A percentile compares a stretch with the other conserved stretches of the same genome.
Conservation (phyloP, 2,797 vertebrate species). For the Champsocephalus gunnari region DNA sequence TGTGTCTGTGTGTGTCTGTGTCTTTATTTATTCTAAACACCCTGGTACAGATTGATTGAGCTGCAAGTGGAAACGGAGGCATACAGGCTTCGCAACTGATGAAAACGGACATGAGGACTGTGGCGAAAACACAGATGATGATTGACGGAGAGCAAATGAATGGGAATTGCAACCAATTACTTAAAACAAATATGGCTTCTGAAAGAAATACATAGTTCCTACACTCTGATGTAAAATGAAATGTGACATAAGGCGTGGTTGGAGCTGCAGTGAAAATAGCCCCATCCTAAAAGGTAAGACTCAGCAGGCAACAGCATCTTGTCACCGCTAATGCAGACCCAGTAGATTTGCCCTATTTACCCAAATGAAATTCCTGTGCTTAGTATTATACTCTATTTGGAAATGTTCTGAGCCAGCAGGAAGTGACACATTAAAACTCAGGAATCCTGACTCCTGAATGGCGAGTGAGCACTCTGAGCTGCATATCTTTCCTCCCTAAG, state of each 20-base stretch:
- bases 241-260: background rate
- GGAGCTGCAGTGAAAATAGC: constrained; percentile 16
- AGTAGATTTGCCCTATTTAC: constrained; percentile 37
- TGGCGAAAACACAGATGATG: constrained; percentile 23
- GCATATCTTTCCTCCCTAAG: constrained; percentile 13
- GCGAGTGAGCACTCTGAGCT: constrained; percentile 16
- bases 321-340: constrained; percentile 24
- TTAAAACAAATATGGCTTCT: constrained; percentile 25
- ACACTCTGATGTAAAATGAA: constrained; percentile 23
- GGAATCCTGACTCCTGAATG: constrained; percentile 5
- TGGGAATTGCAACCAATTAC: constrained; percentile 7
- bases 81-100: constrained; percentile 9
- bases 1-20: background rate
- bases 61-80: constrained; percentile 21
- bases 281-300: constrained; percentile 11
- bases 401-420: constrained; percentile 41
- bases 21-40: constrained; percentile 36
- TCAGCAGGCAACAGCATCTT: constrained; percentile 30
- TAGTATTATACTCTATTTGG: constrained; percentile 2
- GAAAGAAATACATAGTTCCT: background rate
- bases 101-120: constrained; percentile 30
- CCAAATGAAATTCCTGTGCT: constrained; percentile 38
- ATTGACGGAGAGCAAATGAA: constrained; percentile 42
- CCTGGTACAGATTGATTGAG: constrained; percentile 26
- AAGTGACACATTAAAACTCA: constrained; percentile 32